A percentile compares a stretch with the other conserved stretches of the same genome.
phyloP scores from a whole-genome alignment of 2,797 vertebrate species.

The Mormyrops attenuatus region DNA sequence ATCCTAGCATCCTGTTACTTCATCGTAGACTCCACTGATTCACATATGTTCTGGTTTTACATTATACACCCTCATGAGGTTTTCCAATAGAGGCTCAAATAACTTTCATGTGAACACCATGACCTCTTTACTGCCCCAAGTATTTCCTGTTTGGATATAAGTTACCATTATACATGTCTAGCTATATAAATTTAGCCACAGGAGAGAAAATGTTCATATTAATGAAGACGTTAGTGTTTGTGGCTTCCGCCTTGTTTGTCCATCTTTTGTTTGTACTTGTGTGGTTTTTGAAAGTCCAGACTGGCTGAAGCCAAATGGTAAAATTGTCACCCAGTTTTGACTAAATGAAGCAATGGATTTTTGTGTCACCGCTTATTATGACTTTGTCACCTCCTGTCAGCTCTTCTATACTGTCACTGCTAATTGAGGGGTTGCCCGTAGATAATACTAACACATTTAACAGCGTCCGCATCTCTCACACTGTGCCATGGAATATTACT shows the following conservation, averaged over 20 bases:
- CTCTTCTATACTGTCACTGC: not conserved
- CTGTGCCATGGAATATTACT: not conserved
- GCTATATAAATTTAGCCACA: conserved; percentile 8
- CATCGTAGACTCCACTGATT: not conserved
- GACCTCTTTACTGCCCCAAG: not conserved
- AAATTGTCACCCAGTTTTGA: not conserved
- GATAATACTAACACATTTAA: not conserved
- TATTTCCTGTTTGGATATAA: not conserved
- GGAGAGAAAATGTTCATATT: not conserved
- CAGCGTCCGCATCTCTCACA: not conserved
- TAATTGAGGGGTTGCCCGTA: not conserved
- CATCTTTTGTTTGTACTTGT: not conserved
- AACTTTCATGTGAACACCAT: not conserved
- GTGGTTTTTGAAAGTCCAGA: not conserved
- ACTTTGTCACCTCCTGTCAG: not conserved
- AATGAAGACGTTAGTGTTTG: not conserved
- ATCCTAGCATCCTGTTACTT: not conserved
- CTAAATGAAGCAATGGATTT: not conserved
- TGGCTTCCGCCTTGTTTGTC: not conserved
- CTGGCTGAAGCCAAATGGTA: not conserved
- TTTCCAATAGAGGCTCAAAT: not conserved
- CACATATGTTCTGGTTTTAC: not conserved
- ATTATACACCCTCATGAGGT: not conserved
- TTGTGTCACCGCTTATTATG: not conserved
- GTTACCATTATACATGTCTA: not conserved